A percentile compares a stretch with the other conserved stretches of the same genome.
Conservation (phyloP, 2,888 invertebrate genomes). For the Cryptocephalus primarius region DNA sequence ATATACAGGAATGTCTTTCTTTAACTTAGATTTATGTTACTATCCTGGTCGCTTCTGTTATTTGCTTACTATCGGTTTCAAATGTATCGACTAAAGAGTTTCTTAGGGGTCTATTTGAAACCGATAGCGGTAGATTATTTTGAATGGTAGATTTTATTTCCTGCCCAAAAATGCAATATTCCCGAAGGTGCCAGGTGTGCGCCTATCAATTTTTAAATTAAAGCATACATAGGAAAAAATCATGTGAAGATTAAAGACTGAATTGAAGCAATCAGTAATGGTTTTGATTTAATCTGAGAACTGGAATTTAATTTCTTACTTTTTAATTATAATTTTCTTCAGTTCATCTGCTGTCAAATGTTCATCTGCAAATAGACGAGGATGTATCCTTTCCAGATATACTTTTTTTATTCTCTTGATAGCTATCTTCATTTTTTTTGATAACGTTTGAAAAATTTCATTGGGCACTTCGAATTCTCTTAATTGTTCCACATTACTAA, state of each 20-base stretch:
- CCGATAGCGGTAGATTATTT: too few species aligned
- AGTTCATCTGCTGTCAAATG: slow-evolving; percentile 2
- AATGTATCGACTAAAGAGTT: too few species aligned
- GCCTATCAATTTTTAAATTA: too few species aligned
- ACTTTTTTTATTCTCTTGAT: slow-evolving; percentile 10
- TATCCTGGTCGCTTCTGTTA: slow-evolving; percentile 4
- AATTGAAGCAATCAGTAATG: too few species aligned
- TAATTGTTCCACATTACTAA: slow-evolving; percentile 13
- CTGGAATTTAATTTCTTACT: slow-evolving; percentile 11
- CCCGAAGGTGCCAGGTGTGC: too few species aligned
- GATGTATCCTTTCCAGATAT: slow-evolving; percentile 16
- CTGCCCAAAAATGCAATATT: neutral
- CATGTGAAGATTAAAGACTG: too few species aligned
- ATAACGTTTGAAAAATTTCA: slow-evolving; percentile 15
- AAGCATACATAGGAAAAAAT: too few species aligned
- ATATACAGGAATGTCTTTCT: too few species aligned
- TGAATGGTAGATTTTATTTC: too few species aligned
- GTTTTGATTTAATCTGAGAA: neutral
- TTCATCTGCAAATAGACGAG: slow-evolving; percentile 14
- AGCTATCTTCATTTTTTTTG: slow-evolving; percentile 14
- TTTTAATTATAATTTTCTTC: slow-evolving; percentile 10
- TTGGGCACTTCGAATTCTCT: slow-evolving; percentile 9
- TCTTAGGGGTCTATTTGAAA: too few species aligned
- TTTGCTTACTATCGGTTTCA: too few species aligned
- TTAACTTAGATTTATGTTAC: too few species aligned